Percentiles rank a stretch among this genome's conserved stretches.
Conservation (phyloP, 2,888 invertebrate genomes). For the Tiphia femorata region DNA sequence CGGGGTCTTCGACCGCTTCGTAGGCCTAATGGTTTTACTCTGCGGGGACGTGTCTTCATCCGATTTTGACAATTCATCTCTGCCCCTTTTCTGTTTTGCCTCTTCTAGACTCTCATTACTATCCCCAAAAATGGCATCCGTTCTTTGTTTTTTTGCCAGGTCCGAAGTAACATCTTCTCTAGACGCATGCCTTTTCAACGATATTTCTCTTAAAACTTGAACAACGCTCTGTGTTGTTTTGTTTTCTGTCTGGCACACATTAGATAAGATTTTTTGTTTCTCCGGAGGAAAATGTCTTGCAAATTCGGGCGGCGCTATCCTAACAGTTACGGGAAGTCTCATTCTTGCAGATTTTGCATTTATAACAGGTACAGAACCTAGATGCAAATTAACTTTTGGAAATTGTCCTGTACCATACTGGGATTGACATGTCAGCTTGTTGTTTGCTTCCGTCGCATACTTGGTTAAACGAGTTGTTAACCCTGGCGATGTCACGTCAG, state of each 20-base stretch:
- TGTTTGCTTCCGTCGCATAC: constrained; percentile 61
- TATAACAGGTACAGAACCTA: constrained; percentile 57
- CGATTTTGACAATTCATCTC: constrained; percentile 60
- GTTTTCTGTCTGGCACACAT: constrained; percentile 28
- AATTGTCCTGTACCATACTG: constrained; percentile 64
- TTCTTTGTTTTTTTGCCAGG: constrained; percentile 62
- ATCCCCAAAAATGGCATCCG: constrained; percentile 46
- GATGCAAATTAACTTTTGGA: constrained; percentile 62
- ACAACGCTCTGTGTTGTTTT: constrained; percentile 44
- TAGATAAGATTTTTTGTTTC: constrained; percentile 45
- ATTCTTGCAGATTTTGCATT: constrained; percentile 49
- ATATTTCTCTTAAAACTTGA: constrained; percentile 57
- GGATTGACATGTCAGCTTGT: constrained; percentile 57
- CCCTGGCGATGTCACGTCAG: constrained; percentile 63
- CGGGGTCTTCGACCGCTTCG: constrained; percentile 61
- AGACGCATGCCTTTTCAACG: constrained; percentile 64
- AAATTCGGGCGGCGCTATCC: constrained; percentile 59
- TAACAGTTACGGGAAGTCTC: constrained; percentile 59
- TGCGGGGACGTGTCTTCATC: constrained; percentile 59
- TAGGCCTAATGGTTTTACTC: constrained; percentile 51
- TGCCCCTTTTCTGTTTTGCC: constrained; percentile 60
- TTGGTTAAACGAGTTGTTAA: constrained; percentile 59
- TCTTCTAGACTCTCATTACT: constrained; percentile 59
- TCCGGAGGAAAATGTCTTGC: constrained; percentile 49
- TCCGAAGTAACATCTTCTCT: constrained; percentile 59